phyloP scores from a whole-genome alignment of 2,113 vertebrate species.

The Chaetorhynchus papuensis region DNA sequence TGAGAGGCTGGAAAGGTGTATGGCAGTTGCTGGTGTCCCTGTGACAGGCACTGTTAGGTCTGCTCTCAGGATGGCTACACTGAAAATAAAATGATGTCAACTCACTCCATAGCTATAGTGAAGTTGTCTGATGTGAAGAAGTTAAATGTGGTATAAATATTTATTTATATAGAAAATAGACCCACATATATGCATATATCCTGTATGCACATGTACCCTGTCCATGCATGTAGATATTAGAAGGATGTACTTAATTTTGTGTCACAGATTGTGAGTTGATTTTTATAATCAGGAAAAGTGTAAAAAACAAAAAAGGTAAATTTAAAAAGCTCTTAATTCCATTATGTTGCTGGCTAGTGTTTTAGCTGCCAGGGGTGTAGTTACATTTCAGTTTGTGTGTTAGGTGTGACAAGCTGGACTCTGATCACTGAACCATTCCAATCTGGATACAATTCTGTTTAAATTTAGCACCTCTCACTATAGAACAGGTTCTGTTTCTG shows the following conservation, averaged over 20 bases:
- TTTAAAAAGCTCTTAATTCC: conserved; percentile 20
- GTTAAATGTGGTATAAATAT: conserved; percentile 58
- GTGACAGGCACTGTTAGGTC: neutral
- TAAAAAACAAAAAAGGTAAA: neutral
- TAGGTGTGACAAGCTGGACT: conserved; percentile 36
- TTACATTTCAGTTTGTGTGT: conserved; percentile 36
- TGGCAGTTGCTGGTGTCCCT: neutral
- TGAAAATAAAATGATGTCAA: neutral
- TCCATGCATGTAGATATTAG: conserved; percentile 21
- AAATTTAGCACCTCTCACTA: neutral
- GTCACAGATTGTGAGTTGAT: neutral
- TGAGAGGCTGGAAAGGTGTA: neutral
- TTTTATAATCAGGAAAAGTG: conserved; percentile 15
- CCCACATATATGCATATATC: neutral
- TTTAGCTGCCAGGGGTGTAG: conserved; percentile 9
- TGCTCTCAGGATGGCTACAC: neutral
- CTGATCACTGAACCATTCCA: conserved; percentile 45
- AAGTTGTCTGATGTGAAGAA: neutral
- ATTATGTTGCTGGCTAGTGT: conserved; percentile 46
- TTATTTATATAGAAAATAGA: conserved; percentile 28
- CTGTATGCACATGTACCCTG: conserved; percentile 18
- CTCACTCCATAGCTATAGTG: neutral
- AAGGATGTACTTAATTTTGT: conserved; percentile 25
- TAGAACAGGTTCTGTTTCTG: conserved; percentile 15
- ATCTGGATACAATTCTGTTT: neutral